These are phyloP conservation scores for Austrofundulus limnaeus DNA, from an alignment of 2,113 vertebrate genomes.

Conservation along the genomic window DNA sequence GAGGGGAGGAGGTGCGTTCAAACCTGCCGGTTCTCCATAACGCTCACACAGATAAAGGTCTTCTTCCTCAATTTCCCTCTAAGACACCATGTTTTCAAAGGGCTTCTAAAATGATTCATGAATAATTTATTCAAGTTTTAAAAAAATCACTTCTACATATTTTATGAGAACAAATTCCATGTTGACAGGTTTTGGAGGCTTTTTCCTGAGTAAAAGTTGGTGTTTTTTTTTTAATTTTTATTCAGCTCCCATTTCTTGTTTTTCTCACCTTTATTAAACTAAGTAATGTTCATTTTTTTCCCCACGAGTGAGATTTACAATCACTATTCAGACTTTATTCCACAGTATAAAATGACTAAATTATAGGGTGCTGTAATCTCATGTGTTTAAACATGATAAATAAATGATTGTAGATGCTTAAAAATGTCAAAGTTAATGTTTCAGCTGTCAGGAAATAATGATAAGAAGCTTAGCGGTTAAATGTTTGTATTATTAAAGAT, in stretches of 20 bases:
- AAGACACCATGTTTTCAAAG: background rate
- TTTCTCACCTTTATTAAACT: background rate
- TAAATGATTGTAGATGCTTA: no score
- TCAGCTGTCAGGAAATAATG: no score
- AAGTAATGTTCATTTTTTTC: no score
- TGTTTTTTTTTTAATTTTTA: background rate
- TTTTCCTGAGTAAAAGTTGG: background rate
- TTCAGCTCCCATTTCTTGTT: background rate
- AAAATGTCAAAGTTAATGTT: no score
- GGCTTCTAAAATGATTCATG: background rate
- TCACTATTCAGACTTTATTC: no score
- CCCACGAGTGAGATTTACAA: no score
- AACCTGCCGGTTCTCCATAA: background rate
- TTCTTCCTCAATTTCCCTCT: background rate
- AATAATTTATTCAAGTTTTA: background rate
- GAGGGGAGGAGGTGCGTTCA: background rate
- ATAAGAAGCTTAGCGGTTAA: no score
- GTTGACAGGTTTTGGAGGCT: background rate
- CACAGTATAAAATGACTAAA: no score
- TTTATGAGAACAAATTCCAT: constrained; percentile 3
- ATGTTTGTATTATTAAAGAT: no score
- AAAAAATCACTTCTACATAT: background rate
- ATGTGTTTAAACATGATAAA: no score
- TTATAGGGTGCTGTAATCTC: no score
- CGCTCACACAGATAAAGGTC: background rate